Conservation (phyloP, 2,797 vertebrate species). For the Buceros bicornis region DNA sequence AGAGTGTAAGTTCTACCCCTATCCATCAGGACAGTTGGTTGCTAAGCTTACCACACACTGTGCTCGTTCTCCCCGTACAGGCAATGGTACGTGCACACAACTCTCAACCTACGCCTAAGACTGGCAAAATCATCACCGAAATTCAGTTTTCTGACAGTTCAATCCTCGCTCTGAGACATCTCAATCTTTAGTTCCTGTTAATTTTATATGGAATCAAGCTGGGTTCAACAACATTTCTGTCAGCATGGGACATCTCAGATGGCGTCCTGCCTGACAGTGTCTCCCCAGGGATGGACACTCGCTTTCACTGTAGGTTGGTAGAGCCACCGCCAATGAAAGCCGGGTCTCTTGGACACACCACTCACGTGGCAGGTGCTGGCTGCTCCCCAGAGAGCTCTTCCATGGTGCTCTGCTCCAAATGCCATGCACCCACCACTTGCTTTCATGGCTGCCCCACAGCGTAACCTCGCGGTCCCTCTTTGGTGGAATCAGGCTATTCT, state of each 20-base stretch:
- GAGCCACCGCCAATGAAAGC: not conserved
- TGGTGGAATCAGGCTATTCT: not conserved
- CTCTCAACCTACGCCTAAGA: not conserved
- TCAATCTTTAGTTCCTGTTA: not conserved
- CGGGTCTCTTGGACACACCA: not conserved
- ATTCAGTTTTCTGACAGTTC: not conserved
- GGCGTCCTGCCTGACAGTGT: not conserved
- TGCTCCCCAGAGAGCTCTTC: not conserved
- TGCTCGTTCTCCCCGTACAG: not conserved
- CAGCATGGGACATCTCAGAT: not conserved
- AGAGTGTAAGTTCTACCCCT: not conserved
- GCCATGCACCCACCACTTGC: not conserved
- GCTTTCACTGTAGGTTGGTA: not conserved
- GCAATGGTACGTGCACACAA: fast-evolving
- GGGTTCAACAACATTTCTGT: not conserved
- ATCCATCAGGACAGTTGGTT: not conserved
- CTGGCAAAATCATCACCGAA: not conserved
- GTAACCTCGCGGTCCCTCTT: fast-evolving
- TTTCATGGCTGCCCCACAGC: not conserved
- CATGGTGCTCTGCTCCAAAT: not conserved
- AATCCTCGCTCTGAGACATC: not conserved
- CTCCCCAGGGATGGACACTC: not conserved
- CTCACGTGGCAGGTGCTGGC: not conserved
- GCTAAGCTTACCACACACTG: fast-evolving
- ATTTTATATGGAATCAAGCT: not conserved